Percentiles rank a stretch among this genome's conserved stretches.
Conservation (phyloP, 2,113 vertebrate species). For the Atherinomorus stipes region DNA sequence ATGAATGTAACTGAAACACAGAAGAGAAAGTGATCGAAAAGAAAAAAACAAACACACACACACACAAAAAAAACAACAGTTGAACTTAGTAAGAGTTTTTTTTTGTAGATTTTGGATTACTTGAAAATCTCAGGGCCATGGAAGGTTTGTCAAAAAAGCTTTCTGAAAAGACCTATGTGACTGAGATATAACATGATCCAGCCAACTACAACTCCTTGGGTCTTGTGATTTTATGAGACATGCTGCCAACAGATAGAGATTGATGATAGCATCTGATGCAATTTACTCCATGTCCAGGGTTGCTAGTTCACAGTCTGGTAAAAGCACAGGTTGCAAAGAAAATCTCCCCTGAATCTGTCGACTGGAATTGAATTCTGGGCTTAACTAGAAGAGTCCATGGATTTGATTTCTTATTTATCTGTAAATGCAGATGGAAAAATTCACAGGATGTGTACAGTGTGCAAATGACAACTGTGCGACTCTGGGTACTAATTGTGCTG, state of each 20-base stretch:
- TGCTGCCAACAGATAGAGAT: conserved; percentile 71
- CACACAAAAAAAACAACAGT: not conserved
- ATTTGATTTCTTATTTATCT: conserved; percentile 70
- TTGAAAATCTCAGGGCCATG: not conserved
- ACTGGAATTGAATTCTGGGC: conserved; percentile 53
- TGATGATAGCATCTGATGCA: conserved; percentile 79
- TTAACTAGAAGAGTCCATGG: conserved; percentile 51
- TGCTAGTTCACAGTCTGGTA: conserved; percentile 67
- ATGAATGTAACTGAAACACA: not conserved
- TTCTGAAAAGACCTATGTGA: conserved; percentile 57
- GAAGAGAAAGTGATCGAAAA: too few species aligned
- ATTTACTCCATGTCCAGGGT: conserved; percentile 72
- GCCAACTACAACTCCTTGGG: conserved; percentile 46
- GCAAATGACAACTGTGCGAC: conserved; percentile 29
- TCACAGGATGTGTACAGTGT: conserved; percentile 18
- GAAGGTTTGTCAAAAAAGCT: conserved; percentile 22
- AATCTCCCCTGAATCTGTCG: conserved; percentile 66
- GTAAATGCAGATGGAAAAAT: conserved; percentile 61
- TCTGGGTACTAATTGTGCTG: conserved; percentile 13
- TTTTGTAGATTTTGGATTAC: conserved; percentile 10
- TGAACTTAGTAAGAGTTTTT: not conserved
- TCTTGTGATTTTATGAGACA: conserved; percentile 59
- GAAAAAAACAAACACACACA: not conserved
- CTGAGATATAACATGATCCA: conserved; percentile 63
- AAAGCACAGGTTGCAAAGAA: conserved; percentile 66